Conservation (phyloP, 2,888 invertebrate genomes). For the Epinotia ramella region DNA sequence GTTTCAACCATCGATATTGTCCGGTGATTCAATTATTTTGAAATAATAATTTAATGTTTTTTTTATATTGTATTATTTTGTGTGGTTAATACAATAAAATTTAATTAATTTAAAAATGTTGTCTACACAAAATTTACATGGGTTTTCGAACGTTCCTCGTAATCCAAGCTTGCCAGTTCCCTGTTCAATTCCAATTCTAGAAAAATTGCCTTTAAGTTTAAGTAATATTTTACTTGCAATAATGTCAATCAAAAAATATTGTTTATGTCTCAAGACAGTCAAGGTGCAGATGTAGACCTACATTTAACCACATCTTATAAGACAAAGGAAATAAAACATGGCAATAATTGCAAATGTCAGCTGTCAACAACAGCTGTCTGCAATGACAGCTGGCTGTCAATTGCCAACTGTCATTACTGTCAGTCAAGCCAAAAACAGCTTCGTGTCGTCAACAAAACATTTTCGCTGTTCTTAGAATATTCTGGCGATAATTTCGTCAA, state of each 20-base stretch:
- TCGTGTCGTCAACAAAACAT: conserved; percentile 39
- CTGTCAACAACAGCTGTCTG: conserved; percentile 14
- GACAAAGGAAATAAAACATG: background rate
- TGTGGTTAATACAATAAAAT: no score
- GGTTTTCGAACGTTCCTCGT: background rate
- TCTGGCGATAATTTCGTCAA: conserved; percentile 19
- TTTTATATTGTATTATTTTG: no score
- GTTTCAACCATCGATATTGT: background rate
- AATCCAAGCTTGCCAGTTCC: background rate
- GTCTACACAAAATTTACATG: background rate
- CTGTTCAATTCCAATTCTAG: background rate
- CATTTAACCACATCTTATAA: background rate
- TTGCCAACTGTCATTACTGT: conserved; percentile 19
- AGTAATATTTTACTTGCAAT: background rate
- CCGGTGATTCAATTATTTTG: background rate
- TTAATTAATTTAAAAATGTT: no score
- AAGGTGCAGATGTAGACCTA: background rate
- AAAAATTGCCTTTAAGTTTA: no score
- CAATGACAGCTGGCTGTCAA: conserved; percentile 21
- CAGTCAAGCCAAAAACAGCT: background rate
- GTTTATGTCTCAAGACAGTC: background rate
- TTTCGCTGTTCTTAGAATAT: conserved; percentile 25
- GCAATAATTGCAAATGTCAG: conserved; percentile 12
- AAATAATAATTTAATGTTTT: background rate
- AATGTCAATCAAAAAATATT: background rate